Evolutionary conservation across 2,888 invertebrate genomes (phyloP), one percentile per base, ranked within the genome.

Genomic region (Brachypterus glaber): DNA sequence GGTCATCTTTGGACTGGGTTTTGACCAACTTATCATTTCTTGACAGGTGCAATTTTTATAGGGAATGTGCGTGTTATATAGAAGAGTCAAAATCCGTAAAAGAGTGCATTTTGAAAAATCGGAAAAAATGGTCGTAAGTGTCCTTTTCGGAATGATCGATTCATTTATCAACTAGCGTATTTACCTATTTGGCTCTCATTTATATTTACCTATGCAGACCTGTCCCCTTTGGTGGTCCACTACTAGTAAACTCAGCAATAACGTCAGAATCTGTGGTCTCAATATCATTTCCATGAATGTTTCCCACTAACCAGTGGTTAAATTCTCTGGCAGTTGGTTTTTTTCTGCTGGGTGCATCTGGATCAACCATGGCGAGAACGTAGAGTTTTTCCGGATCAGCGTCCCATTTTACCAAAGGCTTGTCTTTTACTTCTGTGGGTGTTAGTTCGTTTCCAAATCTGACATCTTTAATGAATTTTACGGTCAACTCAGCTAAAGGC

Each of bases 241-340:
- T 78, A 26, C 91, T 27, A 9, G 8, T 9, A 27, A 9, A 27
- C 5, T 9, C 11, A 11, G 7, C 8, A 5, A 27, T 5, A 11
- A 76, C 68, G 8, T 82, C 60, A 13, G 69, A 66, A 55, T 81
- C 78, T 18, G 81, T 79, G 47, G 71, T 69, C 13, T 55, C 57
- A 26, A 82, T 52, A 45, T 79, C 70, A 37, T 63, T 65, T 11
- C 76, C 79, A 7, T 73, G 73, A 52, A 84, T 78, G 54, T 84
- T 85, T 18, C 73, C 79, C n/a, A 83, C 72, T 2, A 82, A 63
- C 83, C 83, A 84, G 58, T 85, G 83, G 49, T 79, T 77, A 74
- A 77, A 80, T 63, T 83, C 82, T 13, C 80, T 67, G 49, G 72
- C 76, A 47, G 71, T 78, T 0, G 82, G 82, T 31, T 73, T 71